Base-by-base conservation (phyloP, 2,888 invertebrate genomes). In the Drosophila macrospina region DNA sequence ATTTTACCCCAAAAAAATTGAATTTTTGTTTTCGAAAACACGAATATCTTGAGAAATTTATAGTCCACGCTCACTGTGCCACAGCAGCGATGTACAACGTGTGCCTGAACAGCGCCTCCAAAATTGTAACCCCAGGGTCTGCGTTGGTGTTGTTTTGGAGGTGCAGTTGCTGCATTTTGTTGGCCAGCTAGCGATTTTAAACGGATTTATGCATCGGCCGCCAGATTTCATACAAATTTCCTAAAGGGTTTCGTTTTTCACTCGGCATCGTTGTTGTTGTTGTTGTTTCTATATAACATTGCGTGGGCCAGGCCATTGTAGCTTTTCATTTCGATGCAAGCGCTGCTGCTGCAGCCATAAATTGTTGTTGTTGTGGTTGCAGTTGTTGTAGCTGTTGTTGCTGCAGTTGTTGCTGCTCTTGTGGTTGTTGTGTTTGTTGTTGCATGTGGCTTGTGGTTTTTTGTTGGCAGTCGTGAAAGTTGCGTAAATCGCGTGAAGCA, bases 401-500 rank as follows among this genome's bases (percentile, higher is more conserved):
- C n/a, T 86, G 55, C 63, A 64, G 74, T 47, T 71, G 68, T 44
- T 66, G 66, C 13, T 36, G 41, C 34, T 62, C 59, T 36, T 52
- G 54, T 32, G 36, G 51, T 1, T 45, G 37, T 61, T 44, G 54
- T 36, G 37, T 37, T 62, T 36, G 41, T 37, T 62, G 66, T 61
- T 44, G 54, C 44, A 60, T 52, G 65, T 54, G 66, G 62, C 47
- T 72, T 82, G 62, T 79, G 78, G 71, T 69, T 68, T 68, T 42
- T 42, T 44, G 62, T 67, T 72, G 73, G 62, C 71, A 56, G 64
- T 75, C 80, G 89, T 85, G 89, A 87, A 87, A 87, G 89, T 88
- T 87, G 89, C 88, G 88, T 86, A 88, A 88, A 86, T 84, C 84
- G 85, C 85, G 88, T 86, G 83, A 86, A 85, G 61, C 37, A 32